Conservation (phyloP, 2,113 vertebrate species). For the Mystacornis crossleyi region DNA sequence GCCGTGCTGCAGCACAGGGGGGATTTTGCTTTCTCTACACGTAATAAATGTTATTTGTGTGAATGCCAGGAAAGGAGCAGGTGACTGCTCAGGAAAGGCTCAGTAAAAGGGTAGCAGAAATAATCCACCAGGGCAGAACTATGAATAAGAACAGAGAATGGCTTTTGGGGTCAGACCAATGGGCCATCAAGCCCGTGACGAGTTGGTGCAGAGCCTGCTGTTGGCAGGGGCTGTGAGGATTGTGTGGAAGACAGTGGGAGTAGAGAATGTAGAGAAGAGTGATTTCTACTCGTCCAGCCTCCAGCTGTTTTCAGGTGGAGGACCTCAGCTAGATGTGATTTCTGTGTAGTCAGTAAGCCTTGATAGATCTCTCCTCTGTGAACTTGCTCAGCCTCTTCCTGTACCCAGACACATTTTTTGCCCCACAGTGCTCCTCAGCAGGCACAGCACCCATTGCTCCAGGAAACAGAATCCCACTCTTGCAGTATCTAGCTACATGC, state of each 20-base stretch:
- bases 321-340: background rate
- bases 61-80: background rate
- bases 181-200: background rate
- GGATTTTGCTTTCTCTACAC: background rate
- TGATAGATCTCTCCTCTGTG: rapidly evolving
- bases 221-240: background rate
- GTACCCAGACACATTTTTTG: background rate
- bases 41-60: rapidly evolving
- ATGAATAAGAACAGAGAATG: background rate
- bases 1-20: background rate
- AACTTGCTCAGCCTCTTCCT: background rate
- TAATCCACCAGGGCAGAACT: background rate
- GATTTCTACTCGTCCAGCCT: background rate
- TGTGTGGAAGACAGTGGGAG: background rate
- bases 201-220: background rate
- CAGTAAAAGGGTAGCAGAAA: background rate
- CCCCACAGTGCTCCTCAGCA: background rate
- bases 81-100: background rate
- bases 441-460: background rate
- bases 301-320: background rate
- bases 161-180: background rate
- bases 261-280: background rate
- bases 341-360: background rate
- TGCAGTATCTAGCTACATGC: background rate
- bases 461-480: background rate